Conservation (phyloP, 2,888 invertebrate species). For the Allolobophora icterica region DNA sequence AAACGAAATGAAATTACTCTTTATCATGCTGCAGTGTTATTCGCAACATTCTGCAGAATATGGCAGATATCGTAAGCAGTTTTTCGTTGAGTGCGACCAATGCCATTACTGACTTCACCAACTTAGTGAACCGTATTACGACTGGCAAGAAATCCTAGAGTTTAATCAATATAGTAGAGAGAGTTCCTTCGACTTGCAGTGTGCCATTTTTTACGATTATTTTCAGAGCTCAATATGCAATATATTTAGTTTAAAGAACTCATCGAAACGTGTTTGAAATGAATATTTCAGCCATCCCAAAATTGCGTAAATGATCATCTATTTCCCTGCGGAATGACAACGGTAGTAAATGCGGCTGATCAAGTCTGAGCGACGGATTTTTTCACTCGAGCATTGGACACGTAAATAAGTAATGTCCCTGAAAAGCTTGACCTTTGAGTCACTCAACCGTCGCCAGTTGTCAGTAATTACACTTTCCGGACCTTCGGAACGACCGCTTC, state of each 20-base stretch:
- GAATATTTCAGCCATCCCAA: not conserved
- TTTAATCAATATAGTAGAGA: no score
- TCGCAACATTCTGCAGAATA: no score
- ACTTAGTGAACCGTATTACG: no score
- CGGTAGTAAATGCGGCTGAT: not conserved
- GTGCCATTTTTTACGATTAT: not conserved
- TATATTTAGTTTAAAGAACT: not conserved
- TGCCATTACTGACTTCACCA: no score
- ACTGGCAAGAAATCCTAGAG: no score
- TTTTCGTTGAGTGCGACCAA: no score
- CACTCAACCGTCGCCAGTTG: not conserved
- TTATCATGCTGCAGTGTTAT: no score
- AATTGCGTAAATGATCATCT: not conserved
- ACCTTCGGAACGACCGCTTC: not conserved
- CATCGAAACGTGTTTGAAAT: not conserved
- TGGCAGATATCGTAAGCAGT: no score
- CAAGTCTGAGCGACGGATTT: not conserved
- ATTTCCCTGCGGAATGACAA: not conserved
- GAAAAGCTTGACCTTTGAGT: not conserved
- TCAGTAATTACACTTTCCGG: not conserved
- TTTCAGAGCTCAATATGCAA: not conserved
- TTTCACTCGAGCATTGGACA: not conserved
- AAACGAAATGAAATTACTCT: no score
- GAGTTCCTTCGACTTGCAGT: not conserved
- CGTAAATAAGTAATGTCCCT: constrained; percentile 11